Conservation (phyloP, 2,888 invertebrate genomes). For the Gonocerus acuteangulatus region DNA sequence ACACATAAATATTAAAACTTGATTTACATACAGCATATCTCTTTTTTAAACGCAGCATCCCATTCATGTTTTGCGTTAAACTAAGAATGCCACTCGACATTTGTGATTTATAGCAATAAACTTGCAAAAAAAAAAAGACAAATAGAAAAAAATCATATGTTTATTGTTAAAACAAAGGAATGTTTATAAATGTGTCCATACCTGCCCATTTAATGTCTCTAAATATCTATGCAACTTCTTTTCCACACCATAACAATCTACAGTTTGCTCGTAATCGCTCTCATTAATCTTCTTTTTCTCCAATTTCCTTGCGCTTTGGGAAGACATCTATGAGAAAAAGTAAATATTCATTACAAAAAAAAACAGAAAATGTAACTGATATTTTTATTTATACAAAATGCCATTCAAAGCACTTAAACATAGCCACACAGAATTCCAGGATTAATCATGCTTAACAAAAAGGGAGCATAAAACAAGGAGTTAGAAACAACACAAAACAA, state of each 20-base stretch:
- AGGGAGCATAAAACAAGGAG: not conserved
- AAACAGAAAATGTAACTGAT: no score
- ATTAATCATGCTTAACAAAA: not conserved
- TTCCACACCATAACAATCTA: not conserved
- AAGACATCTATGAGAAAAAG: no score
- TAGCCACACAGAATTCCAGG: no score
- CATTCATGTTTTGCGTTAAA: not conserved
- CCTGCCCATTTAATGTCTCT: not conserved
- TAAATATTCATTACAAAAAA: no score
- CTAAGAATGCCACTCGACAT: not conserved
- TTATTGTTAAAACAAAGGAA: not conserved
- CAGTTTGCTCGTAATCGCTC: not conserved
- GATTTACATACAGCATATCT: not conserved
- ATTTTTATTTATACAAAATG: no score
- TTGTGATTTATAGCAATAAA: no score
- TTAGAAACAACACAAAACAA: conserved; percentile 14
- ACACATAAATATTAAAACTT: no score
- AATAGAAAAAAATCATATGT: not conserved
- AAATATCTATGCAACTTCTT: not conserved
- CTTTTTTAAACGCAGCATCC: not conserved
- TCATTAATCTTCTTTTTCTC: not conserved
- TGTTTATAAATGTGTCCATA: not conserved
- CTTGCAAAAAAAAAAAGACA: no score
- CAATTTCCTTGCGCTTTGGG: not conserved
- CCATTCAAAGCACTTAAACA: no score